These are phyloP conservation scores for Castor canadensis DNA, from an alignment of 2,113 vertebrate genomes.

Conservation along the genomic window DNA sequence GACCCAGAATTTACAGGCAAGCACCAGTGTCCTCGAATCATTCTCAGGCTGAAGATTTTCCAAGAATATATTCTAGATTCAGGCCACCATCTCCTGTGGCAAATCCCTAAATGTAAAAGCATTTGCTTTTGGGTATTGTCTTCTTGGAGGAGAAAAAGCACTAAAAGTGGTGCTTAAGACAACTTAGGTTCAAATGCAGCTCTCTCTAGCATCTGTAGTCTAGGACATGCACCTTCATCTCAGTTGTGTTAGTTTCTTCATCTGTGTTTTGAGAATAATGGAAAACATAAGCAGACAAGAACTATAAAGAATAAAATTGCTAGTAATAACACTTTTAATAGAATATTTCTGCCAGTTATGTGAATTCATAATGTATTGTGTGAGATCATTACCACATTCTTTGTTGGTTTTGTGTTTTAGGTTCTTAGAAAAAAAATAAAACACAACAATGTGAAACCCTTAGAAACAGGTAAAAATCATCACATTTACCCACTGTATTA, in stretches of 20 bases:
- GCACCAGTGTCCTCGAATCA: neutral
- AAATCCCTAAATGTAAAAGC: neutral
- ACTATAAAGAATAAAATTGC: neutral
- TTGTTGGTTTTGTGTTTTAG: neutral
- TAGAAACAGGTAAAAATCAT: neutral
- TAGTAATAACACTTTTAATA: neutral
- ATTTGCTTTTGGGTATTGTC: neutral
- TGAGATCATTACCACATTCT: neutral
- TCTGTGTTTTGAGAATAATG: neutral
- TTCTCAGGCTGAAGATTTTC: neutral
- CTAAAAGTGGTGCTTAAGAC: neutral
- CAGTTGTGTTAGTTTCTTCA: neutral
- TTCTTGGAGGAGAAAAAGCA: neutral
- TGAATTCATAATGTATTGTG: neutral
- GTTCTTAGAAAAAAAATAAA: neutral
- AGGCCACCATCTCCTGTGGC: neutral
- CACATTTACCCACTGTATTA: neutral
- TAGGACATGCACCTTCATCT: too few species aligned
- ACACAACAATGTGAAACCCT: neutral
- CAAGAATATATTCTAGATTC: neutral
- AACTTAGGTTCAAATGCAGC: neutral
- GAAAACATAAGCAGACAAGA: neutral
- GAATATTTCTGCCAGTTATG: neutral
- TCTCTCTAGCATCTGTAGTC: neutral
- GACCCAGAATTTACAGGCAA: neutral